These are phyloP conservation scores for Dendrolimus punctatus DNA, from an alignment of 1,140 invertebrate species.

Conservation along the genomic window DNA sequence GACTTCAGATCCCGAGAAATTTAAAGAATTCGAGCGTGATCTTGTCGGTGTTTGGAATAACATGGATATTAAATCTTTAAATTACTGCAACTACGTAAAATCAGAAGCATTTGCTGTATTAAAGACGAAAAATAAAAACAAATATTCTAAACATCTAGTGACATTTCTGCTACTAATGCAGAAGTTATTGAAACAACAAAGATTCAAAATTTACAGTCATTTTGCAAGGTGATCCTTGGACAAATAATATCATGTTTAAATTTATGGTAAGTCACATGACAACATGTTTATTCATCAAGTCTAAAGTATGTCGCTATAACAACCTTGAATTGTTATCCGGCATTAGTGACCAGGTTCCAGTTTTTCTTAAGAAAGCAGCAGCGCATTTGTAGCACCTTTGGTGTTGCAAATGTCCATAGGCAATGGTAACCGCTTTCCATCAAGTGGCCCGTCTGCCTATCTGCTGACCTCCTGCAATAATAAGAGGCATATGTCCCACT, in stretches of 20 bases:
- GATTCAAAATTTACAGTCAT: conserved; percentile 23
- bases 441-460: too few species aligned
- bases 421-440: too few species aligned
- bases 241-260: conserved; percentile 23
- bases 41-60: conserved; percentile 4
- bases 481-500: too few species aligned
- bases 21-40: conserved; percentile 14
- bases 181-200: conserved; percentile 15
- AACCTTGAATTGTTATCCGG: too few species aligned
- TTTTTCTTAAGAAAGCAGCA: too few species aligned
- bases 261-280: conserved; percentile 9
- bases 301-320: too few species aligned
- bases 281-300: too few species aligned
- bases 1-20: conserved; percentile 31
- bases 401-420: too few species aligned
- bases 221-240: conserved; percentile 22
- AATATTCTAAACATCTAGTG: not conserved
- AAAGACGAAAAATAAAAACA: conserved; percentile 9
- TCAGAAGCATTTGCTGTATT: conserved; percentile 2
- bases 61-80: not conserved
- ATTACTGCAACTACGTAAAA: not conserved
- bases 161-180: not conserved
- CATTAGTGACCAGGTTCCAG: too few species aligned
- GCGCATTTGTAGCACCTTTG: too few species aligned
- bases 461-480: too few species aligned